These are phyloP conservation scores for Emydoidea blandingii DNA, from an alignment of 2,797 vertebrate species.

Conservation along the genomic window DNA sequence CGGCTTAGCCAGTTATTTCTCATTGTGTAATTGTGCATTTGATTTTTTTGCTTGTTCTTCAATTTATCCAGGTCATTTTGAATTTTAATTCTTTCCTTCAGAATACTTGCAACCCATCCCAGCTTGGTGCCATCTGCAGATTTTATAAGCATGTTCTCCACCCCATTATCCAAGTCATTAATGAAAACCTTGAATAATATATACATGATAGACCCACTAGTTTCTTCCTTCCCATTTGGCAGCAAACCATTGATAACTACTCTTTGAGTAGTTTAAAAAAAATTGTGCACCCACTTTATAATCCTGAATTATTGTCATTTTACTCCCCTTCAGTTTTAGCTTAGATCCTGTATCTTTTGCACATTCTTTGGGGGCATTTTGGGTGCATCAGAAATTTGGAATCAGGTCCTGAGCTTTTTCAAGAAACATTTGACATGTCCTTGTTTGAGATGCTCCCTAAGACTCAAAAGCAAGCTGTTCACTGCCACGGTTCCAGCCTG, in stretches of 20 bases:
- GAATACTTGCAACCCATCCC: background rate
- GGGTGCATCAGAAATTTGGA: background rate
- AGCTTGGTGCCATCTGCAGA: background rate
- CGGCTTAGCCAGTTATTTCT: background rate
- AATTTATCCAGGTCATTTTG: background rate
- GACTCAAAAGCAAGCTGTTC: slow-evolving; percentile 31
- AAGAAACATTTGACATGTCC: background rate
- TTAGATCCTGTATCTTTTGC: background rate
- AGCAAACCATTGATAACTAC: background rate
- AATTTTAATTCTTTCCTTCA: background rate
- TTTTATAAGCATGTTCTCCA: background rate
- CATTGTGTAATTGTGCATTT: background rate
- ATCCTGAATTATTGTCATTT: background rate
- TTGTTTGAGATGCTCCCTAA: background rate
- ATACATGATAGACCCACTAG: background rate
- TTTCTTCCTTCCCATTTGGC: background rate
- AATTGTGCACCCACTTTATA: background rate
- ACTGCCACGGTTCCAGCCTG: background rate
- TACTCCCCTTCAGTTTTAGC: background rate
- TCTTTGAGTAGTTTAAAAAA: background rate
- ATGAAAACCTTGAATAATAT: background rate
- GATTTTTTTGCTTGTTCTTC: background rate
- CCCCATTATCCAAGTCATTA: background rate
- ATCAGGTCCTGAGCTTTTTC: background rate
- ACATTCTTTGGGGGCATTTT: slow-evolving; percentile 1